Conservation (phyloP, 2,113 vertebrate species). For the Addax nasomaculatus region DNA sequence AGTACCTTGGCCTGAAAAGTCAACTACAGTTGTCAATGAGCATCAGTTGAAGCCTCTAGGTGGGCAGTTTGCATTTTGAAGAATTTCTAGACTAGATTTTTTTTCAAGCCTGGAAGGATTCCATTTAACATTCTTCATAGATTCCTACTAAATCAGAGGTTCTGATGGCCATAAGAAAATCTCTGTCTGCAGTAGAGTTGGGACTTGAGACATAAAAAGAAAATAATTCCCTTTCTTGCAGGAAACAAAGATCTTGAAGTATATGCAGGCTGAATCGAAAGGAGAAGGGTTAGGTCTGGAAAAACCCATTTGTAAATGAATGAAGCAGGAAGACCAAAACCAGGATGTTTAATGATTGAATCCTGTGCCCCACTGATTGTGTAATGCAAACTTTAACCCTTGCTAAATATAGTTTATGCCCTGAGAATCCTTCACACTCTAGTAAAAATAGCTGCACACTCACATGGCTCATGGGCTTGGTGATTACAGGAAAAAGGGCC, state of each 20-base stretch:
- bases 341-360: conserved; percentile 24
- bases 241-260: neutral
- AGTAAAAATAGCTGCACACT: conserved; percentile 26
- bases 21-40: neutral
- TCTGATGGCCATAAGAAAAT: neutral
- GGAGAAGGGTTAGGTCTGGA: neutral
- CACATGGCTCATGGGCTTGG: neutral
- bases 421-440: conserved; percentile 30
- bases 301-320: neutral
- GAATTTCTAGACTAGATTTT: neutral
- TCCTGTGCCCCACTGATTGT: neutral
- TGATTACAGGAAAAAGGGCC: neutral
- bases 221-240: neutral
- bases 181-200: neutral
- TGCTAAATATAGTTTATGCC: conserved; percentile 38
- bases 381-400: conserved; percentile 22
- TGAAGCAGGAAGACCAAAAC: neutral
- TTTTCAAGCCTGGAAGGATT: neutral
- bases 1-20: neutral
- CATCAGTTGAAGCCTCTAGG: neutral
- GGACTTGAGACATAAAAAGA: neutral
- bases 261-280: neutral
- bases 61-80: neutral
- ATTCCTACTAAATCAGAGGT: neutral
- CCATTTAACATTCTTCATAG: neutral